These are phyloP conservation scores for Anguilla pacifica DNA, from an alignment of 2,797 vertebrate species.

Conservation along the genomic window DNA sequence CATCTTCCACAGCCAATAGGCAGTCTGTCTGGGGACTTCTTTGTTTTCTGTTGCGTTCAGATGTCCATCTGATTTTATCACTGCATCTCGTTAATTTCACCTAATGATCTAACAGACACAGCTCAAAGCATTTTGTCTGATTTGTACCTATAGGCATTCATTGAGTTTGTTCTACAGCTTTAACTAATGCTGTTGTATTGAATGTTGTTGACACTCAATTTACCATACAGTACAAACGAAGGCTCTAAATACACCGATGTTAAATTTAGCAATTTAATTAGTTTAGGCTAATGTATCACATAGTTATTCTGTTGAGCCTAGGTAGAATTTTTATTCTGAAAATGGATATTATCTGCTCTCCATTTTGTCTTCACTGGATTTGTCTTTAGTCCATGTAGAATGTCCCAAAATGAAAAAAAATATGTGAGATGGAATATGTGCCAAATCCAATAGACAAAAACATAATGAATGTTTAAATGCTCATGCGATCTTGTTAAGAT, in stretches of 20 bases:
- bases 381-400: too few relatives aligned
- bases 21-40: background rate
- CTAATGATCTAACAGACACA: background rate
- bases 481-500: too few relatives aligned
- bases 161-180: background rate
- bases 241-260: constrained; percentile 12
- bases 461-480: too few relatives aligned
- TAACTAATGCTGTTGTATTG: background rate
- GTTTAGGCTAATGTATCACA: background rate
- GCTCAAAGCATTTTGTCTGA: background rate
- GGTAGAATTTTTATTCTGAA: too few relatives aligned
- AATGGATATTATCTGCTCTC: too few relatives aligned
- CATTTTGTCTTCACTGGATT: too few relatives aligned
- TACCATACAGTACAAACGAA: background rate
- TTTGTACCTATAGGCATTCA: background rate
- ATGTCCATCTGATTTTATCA: background rate
- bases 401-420: too few relatives aligned
- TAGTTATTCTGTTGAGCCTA: too few relatives aligned
- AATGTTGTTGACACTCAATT: background rate
- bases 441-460: too few relatives aligned
- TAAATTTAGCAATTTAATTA: background rate
- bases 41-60: background rate
- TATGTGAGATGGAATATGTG: too few relatives aligned
- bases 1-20: background rate
- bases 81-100: background rate